Conservation (phyloP, 2,113 vertebrate genomes). For the Urocynchramus pylzowi region DNA sequence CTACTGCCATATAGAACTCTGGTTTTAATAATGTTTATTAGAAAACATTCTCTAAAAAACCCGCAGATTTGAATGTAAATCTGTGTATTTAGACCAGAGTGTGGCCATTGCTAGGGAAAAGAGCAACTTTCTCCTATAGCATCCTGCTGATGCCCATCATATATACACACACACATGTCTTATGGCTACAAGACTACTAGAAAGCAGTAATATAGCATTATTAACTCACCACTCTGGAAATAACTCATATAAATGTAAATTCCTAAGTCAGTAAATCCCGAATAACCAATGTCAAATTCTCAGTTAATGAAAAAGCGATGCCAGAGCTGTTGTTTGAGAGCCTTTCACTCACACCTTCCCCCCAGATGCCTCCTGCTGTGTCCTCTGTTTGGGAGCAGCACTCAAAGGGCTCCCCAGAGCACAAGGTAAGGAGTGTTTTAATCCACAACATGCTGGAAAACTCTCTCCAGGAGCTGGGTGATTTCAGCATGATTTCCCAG, state of each 20-base stretch:
- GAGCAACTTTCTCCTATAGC: neutral
- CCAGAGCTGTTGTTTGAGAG: neutral
- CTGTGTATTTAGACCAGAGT: neutral
- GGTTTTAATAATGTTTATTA: neutral
- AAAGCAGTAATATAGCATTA: neutral
- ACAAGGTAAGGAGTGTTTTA: neutral
- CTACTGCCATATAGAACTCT: neutral
- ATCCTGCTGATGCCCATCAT: neutral
- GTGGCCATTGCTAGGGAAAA: neutral
- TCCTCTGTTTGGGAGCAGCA: neutral
- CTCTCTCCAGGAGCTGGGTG: neutral
- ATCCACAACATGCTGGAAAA: neutral
- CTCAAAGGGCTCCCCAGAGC: neutral
- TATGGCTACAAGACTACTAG: neutral
- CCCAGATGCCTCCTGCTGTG: neutral
- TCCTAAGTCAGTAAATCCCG: neutral
- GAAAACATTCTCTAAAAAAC: neutral
- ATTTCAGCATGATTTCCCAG: neutral
- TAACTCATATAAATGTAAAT: neutral
- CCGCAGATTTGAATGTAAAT: neutral
- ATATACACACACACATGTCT: fast-evolving
- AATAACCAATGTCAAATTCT: neutral
- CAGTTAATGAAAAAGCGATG: too few species aligned
- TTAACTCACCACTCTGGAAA: neutral
- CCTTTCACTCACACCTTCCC: neutral